Base-by-base conservation (phyloP, 2,113 vertebrate genomes). In the Chelonoidis abingdonii region DNA sequence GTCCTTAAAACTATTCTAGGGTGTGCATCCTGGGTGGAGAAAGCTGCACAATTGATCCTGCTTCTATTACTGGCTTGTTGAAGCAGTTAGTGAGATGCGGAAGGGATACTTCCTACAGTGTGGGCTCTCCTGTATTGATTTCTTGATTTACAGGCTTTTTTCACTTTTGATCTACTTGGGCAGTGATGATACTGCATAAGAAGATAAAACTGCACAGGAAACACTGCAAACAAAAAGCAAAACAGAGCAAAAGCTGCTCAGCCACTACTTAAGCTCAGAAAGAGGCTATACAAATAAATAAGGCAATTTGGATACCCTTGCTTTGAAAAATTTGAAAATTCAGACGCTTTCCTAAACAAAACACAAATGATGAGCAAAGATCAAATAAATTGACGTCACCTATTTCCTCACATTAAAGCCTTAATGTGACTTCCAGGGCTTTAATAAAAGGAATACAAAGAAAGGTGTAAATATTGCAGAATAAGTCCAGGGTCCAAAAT, bases 1-100 rank as follows among this genome's bases (percentile, higher is more conserved):
- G 38, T 16, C 54, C 38, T 44, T 10, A 29, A 27, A 47, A 25
- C 24, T 44, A 24, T 38, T 80, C 59, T 4, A 0, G 0, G 0
- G 52, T 59, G 7, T 14, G 75, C 38, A 78, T 5, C 17, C 44
- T 76, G 31, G 17, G 19, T 1, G 38, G 25, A 80, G 44, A 54
- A 86, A 2, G 83, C 88, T 80, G 84, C 10, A 72, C 75, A 31
- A 12, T 41, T 50, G 4, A 47, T 84, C 3, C 57, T 93, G 82
- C 24, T 9, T 13, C 25, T 41, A 5, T n/a, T 84, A 27, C 5
- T 82, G 82, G 31, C 50, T 83, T 41, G 31, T 4, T 80, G 41
- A 80, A 78, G 31, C 5, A 49, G 8, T 38, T 25, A 44, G 44
- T 14, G 16, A 31, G 78, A 59, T 0, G 1, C 62, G 81, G 54